Percentiles rank a stretch among this genome's conserved stretches.
These are phyloP conservation scores for Chionomys nivalis DNA, from an alignment of 2,113 vertebrate genomes.

Conservation along the genomic window DNA sequence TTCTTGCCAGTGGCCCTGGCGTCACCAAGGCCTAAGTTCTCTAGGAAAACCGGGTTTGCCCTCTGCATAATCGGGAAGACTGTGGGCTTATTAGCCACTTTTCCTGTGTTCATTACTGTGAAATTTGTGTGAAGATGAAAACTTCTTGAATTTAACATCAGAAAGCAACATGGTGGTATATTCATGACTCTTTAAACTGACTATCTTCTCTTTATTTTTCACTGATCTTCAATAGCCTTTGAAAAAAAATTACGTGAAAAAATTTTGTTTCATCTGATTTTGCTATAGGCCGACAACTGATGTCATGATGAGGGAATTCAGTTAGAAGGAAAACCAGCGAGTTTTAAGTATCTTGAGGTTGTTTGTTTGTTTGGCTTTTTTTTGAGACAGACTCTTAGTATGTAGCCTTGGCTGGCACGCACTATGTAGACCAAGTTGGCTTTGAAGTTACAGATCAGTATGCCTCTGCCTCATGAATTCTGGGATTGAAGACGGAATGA, in stretches of 20 bases:
- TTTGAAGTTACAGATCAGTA: not conserved
- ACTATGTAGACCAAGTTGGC: not conserved
- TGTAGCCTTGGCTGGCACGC: not conserved
- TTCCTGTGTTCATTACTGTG: slow-evolving; percentile 15
- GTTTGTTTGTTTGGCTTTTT: not conserved
- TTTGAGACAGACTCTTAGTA: not conserved
- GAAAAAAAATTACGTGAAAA: slow-evolving; percentile 39
- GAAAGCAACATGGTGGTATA: not conserved
- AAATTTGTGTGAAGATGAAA: slow-evolving; percentile 39
- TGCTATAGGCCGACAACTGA: not conserved
- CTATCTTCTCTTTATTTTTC: slow-evolving; percentile 24
- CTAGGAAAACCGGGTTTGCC: not conserved
- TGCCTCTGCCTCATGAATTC: not conserved
- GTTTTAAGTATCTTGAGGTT: not conserved
- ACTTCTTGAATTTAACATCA: not conserved
- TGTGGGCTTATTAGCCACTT: slow-evolving; percentile 22
- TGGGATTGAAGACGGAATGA: not conserved
- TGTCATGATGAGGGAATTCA: not conserved
- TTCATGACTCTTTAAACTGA: slow-evolving; percentile 23
- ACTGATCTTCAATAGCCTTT: not conserved
- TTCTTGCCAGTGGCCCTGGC: not conserved
- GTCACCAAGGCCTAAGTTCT: slow-evolving; percentile 3
- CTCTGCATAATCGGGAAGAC: not conserved
- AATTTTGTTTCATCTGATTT: not conserved
- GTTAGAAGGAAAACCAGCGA: not conserved